Evolutionary conservation across 2,888 invertebrate species (phyloP), one percentile per base, ranked within the genome.

Genomic region (Trilocha varians): DNA sequence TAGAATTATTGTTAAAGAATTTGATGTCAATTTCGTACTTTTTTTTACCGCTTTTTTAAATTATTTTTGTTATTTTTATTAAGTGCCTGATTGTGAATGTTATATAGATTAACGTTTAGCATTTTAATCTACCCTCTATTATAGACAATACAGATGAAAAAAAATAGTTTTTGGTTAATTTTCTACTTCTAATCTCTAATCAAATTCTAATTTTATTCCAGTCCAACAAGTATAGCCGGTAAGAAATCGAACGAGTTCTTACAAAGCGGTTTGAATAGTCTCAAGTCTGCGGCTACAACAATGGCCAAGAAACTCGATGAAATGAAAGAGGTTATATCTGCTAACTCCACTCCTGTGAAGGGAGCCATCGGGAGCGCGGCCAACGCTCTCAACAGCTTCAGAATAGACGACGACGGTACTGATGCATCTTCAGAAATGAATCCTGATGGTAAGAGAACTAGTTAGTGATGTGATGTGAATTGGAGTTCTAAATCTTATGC

Each of bases 261-360:
- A 38, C 93, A 95, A 78, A 95, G 95, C 47, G 94, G 95, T 34
- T 83, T 96, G 34, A 95, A 93, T 67, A 94, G 94, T 60, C 88
- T 96, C 33, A 95, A 95, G 70, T 94, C 92, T 11, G 95, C 94
- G 0, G 95, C 95, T 0, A 95, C 91, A 2, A 92, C 93, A 34
- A 90, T 96, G 68, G 95, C 91, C 15, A 95, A 95, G 65, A 96
- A 96, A 64, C 91, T 96, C 58, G 96, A 95, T 65, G 96, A 96
- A 72, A 93, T 96, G 70, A 96, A 96, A 68, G 96, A 95, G 70
- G 94, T 93, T 16, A 94, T 96, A 56, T 94, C 95, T 2, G 93
- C 93, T 0, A 95, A 92, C 52, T 92, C 93, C n/a, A 95, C 95
- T 8, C 95, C 95, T 0, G 92, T 94, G 3, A 95, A 94, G 72